These are phyloP conservation scores for Pollimyrus isidori DNA, from an alignment of 2,113 vertebrate species.

Conservation along the genomic window DNA sequence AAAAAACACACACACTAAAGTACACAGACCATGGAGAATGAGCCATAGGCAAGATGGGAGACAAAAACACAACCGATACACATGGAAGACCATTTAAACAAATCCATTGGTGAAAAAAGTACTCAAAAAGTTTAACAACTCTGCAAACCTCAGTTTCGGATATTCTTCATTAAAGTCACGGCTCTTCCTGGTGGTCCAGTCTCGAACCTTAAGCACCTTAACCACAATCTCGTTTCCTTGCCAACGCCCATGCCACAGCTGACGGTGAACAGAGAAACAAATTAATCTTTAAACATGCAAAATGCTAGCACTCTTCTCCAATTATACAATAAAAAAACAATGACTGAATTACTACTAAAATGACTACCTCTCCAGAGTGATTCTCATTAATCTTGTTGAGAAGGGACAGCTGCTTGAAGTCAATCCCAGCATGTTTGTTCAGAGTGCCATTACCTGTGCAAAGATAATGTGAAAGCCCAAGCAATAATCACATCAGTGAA, in stretches of 20 bases:
- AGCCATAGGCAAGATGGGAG: background rate
- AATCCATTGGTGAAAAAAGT: background rate
- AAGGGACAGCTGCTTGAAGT: conserved; percentile 84
- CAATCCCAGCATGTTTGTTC: conserved; percentile 71
- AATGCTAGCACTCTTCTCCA: background rate
- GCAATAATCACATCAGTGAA: background rate
- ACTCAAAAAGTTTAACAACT: background rate
- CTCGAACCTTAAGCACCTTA: conserved; percentile 83
- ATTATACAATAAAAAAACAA: background rate
- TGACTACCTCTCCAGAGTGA: conserved; percentile 86
- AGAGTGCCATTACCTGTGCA: conserved; percentile 42
- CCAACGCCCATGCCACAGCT: conserved; percentile 95
- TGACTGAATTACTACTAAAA: background rate
- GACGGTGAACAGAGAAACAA: conserved; percentile 11
- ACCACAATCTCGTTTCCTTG: conserved; percentile 87
- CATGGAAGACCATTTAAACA: background rate
- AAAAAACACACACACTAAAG: no score
- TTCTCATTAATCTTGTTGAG: conserved; percentile 85
- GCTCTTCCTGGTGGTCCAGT: conserved; percentile 95
- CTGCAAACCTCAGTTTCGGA: conserved; percentile 77
- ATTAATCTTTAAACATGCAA: background rate
- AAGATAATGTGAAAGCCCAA: background rate
- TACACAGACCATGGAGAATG: background rate
- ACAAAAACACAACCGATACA: background rate
- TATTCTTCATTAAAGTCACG: conserved; percentile 95